Evolutionary conservation across 2,113 vertebrate species (phyloP).

Genomic region (Rhagologus leucostigma): DNA sequence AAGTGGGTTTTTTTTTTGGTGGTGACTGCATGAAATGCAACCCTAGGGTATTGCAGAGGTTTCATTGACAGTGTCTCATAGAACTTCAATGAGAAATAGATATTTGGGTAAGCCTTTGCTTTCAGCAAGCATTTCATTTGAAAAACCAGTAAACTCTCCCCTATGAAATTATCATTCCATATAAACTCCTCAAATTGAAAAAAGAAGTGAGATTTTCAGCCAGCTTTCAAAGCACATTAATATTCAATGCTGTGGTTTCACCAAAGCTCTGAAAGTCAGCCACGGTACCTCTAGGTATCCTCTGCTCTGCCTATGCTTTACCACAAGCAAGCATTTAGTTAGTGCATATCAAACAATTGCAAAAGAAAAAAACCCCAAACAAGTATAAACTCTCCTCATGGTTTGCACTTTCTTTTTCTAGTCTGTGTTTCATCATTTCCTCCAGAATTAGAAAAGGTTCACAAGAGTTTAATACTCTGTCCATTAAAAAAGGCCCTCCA

Average conservation of each 20-base stretch:
- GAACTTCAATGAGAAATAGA: background rate
- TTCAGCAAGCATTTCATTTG: background rate
- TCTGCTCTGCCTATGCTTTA: background rate
- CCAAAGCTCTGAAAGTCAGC: background rate
- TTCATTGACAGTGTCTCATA: background rate
- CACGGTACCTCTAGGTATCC: background rate
- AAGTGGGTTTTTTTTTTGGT: rapidly evolving
- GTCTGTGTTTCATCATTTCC: background rate
- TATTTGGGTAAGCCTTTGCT: background rate
- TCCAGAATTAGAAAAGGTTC: background rate
- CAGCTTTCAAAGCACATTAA: background rate
- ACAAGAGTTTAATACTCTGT: background rate
- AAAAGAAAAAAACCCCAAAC: background rate
- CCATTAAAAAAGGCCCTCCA: background rate
- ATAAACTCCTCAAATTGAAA: background rate
- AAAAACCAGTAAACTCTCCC: background rate
- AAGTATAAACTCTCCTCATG: rapidly evolving
- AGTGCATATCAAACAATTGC: background rate
- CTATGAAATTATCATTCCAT: background rate
- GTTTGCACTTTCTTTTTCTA: background rate
- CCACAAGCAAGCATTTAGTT: background rate
- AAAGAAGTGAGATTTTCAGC: background rate
- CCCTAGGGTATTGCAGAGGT: background rate
- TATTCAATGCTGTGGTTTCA: background rate
- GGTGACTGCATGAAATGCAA: background rate